Evolutionary conservation across 2,888 invertebrate genomes (phyloP), one percentile per base, ranked within the genome.

Genomic region (Eudasyphora cyanicolor): DNA sequence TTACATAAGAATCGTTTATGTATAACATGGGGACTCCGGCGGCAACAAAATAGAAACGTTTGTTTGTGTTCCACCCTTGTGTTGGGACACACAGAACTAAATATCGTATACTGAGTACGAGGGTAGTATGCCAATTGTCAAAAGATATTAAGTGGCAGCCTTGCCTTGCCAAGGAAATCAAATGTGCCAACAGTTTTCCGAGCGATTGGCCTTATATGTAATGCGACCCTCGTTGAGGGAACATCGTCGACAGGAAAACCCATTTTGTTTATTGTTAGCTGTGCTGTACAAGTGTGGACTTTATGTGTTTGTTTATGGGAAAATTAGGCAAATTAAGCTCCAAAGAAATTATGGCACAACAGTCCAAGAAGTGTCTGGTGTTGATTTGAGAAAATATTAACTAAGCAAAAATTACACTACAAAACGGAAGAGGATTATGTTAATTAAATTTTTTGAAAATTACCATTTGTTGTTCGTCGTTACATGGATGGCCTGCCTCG

Each of bases 261-360:
- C 67, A 42, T 42, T 64, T 71, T 29, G 29, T 70, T 70, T 49
- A 17, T 49, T 10, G 57, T n/a, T 27, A 45, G 60, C 32, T 35
- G 14, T 27, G 69, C 69, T 67, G 75, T 70, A 57, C 85, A 89
- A 89, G 89, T 90, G 90, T 90, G 90, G 89, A 89, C 89, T 89
- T 89, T 89, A 89, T 89, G 89, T 87, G 85, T 87, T 88, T 89
- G 89, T 89, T 89, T 90, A 89, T 90, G 89, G 88, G 88, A 88
- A 90, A 90, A 90, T 89, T 89, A 89, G 87, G 90, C 85, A 84
- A 84, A 81, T 84, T 81, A 81, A 12, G 67, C 38, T 51, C 27
- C 60, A 51, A 76, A 54, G 24, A 76, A 38, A 84, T 81, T 84
- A 74, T 84, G 79, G 79, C 60, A 69, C 78, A 76, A 76, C 76